Percentiles rank a stretch among this genome's conserved stretches.
Conservation (phyloP, 2,113 vertebrate genomes). For the Sigmodon hispidus region DNA sequence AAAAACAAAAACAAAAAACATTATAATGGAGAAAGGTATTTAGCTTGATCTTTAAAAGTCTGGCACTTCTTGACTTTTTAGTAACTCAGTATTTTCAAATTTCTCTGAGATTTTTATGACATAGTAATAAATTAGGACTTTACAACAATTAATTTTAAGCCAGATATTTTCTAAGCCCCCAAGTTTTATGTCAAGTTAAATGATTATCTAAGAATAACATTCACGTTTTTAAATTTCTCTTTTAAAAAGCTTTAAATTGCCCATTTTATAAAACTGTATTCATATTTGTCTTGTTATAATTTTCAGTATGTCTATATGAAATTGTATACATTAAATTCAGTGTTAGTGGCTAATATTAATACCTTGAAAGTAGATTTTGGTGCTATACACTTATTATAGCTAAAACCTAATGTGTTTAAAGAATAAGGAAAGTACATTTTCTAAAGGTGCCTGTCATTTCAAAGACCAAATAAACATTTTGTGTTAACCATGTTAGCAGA, state of each 20-base stretch:
- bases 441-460: slow-evolving; percentile 67
- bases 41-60: slow-evolving; percentile 62
- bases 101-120: slow-evolving; percentile 60
- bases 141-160: slow-evolving; percentile 63
- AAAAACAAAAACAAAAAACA: background rate
- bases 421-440: slow-evolving; percentile 62
- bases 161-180: slow-evolving; percentile 69
- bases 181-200: slow-evolving; percentile 26
- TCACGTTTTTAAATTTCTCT: slow-evolving; percentile 59
- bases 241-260: slow-evolving; percentile 62
- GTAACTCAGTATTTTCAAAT: slow-evolving; percentile 39
- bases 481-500: slow-evolving; percentile 58
- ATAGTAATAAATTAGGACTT: slow-evolving; percentile 62
- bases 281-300: slow-evolving; percentile 44
- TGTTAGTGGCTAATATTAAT: slow-evolving; percentile 18
- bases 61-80: slow-evolving; percentile 27
- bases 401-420: slow-evolving; percentile 70
- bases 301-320: slow-evolving; percentile 50
- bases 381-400: slow-evolving; percentile 69
- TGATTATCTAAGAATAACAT: slow-evolving; percentile 65
- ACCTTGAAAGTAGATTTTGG: slow-evolving; percentile 64
- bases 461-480: slow-evolving; percentile 72
- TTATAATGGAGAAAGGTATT: slow-evolving; percentile 52
- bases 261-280: slow-evolving; percentile 65
- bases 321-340: slow-evolving; percentile 24